These are phyloP conservation scores for Murina feae DNA, from an alignment of 2,113 vertebrate genomes.

Conservation along the genomic window DNA sequence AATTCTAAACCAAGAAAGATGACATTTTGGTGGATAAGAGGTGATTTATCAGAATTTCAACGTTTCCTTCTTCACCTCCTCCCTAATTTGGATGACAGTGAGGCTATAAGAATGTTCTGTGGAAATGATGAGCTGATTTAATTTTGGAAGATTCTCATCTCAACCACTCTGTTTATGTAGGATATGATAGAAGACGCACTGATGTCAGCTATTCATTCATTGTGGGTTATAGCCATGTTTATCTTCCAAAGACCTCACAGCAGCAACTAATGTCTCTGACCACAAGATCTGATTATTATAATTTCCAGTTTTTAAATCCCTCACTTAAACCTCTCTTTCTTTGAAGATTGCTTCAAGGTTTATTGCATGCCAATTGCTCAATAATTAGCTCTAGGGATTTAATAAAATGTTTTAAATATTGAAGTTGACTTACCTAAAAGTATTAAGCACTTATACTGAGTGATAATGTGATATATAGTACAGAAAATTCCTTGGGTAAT, in stretches of 20 bases:
- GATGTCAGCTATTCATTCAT: conserved; percentile 54
- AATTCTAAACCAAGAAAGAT: conserved; percentile 46
- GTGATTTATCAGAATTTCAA: conserved; percentile 46
- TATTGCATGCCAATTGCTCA: conserved; percentile 41
- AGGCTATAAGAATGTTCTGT: conserved; percentile 33
- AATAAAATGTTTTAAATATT: conserved; percentile 36
- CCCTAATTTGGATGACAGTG: background rate
- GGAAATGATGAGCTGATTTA: conserved; percentile 67
- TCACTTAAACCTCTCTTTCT: conserved; percentile 32
- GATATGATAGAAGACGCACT: conserved; percentile 41
- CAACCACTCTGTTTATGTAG: conserved; percentile 54
- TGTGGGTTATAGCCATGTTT: conserved; percentile 64
- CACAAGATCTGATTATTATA: conserved; percentile 66
- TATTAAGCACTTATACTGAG: conserved; percentile 30
- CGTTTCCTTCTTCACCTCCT: conserved; percentile 26
- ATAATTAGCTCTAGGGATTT: conserved; percentile 39
- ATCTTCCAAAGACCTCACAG: conserved; percentile 70
- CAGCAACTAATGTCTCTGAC: conserved; percentile 56
- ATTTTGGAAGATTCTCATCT: conserved; percentile 53
- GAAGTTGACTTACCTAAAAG: background rate
- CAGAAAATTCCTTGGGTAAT: conserved; percentile 9
- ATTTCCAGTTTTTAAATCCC: conserved; percentile 50
- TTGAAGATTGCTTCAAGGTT: conserved; percentile 63
- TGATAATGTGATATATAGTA: background rate
- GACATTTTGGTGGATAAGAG: conserved; percentile 29